A percentile compares a stretch with the other conserved stretches of the same genome.
phyloP scores from a whole-genome alignment of 2,113 vertebrate species.

The Canis aureus region DNA sequence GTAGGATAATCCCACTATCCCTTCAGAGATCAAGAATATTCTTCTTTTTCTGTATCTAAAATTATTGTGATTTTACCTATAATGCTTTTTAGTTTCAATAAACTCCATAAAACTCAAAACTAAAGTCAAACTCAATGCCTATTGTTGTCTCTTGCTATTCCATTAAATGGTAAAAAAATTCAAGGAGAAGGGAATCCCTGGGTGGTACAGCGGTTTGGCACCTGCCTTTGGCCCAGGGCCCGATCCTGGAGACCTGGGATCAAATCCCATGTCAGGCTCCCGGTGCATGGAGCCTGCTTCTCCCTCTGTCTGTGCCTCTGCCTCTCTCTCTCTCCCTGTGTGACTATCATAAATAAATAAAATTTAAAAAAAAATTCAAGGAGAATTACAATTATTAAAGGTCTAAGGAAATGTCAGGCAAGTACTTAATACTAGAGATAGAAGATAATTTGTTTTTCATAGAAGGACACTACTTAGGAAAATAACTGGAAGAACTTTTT shows the following conservation, averaged over 20 bases:
- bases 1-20: neutral
- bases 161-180: constrained; percentile 25
- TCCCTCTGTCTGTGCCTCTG: too few relatives aligned
- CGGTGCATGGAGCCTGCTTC: too few relatives aligned
- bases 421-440: neutral
- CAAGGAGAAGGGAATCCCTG: neutral
- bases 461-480: neutral
- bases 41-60: neutral
- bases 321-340: too few relatives aligned
- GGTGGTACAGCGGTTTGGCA: too few relatives aligned
- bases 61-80: constrained; percentile 31
- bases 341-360: too few relatives aligned
- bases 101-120: constrained; percentile 12
- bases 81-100: neutral
- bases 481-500: neutral
- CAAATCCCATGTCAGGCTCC: too few relatives aligned
- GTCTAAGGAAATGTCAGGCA: neutral
- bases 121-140: neutral
- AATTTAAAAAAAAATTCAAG: neutral
- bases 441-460: neutral
- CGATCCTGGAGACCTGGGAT: too few relatives aligned
- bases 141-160: neutral
- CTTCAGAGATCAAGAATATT: neutral
- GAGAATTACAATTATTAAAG: neutral
- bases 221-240: too few relatives aligned